These are phyloP conservation scores for Machimus rusticus DNA, from an alignment of 2,888 invertebrate genomes.

Conservation along the genomic window DNA sequence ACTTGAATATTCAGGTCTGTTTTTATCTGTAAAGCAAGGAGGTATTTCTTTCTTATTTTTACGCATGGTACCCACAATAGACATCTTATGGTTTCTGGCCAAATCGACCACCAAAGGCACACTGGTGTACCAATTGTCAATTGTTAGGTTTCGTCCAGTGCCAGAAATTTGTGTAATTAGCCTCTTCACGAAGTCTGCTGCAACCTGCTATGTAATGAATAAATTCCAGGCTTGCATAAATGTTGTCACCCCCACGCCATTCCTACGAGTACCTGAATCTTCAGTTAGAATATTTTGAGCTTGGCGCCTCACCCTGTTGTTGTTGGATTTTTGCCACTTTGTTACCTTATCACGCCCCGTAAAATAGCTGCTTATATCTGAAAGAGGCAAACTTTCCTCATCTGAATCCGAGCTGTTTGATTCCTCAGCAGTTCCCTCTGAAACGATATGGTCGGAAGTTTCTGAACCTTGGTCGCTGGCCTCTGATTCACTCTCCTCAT, in stretches of 20 bases:
- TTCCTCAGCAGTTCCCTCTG: no score
- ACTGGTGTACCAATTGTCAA: conserved; percentile 21
- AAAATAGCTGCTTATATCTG: no score
- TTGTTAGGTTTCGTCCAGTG: background rate
- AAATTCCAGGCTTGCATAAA: conserved; percentile 4
- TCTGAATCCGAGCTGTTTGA: no score
- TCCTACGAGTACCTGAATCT: no score
- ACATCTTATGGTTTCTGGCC: background rate
- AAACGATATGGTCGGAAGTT: background rate
- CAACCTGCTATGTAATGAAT: background rate
- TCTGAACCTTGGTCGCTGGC: conserved; percentile 1
- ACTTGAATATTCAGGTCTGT: conserved; percentile 12
- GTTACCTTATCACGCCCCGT: no score
- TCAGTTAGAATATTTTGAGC: no score
- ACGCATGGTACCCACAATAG: conserved; percentile 13
- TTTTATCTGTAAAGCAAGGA: conserved; percentile 16
- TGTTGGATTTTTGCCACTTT: no score
- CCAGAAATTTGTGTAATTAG: conserved; percentile 22
- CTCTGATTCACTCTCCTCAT: conserved; percentile 24
- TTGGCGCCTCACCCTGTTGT: no score
- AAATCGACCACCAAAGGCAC: background rate
- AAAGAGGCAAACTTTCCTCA: no score
- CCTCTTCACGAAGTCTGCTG: conserved; percentile 13
- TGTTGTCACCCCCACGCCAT: background rate
- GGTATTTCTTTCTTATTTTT: conserved; percentile 5